Base-by-base conservation (phyloP, 2,113 vertebrate genomes). In the Gavialis gangeticus region DNA sequence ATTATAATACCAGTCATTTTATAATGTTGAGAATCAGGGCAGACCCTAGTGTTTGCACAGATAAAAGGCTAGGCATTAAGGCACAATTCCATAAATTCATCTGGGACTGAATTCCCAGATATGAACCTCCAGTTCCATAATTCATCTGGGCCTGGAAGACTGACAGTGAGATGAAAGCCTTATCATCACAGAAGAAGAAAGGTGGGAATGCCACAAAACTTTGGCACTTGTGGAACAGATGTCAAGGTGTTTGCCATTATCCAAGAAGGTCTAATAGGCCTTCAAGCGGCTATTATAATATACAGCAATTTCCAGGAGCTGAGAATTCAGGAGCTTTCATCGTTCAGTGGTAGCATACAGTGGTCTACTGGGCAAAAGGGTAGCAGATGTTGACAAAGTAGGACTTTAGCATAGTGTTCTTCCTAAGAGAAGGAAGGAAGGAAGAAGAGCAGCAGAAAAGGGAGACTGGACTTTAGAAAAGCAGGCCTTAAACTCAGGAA, bases 1-100 rank as follows among this genome's bases (percentile, higher is more conserved):
- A 96, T 63, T 75, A 64, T 87, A 97, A 25, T 27, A 84, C 71
- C 55, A 91, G 62, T 15, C 10, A n/a, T 82, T 92, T 95, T 88
- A 86, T 3, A 63, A 95, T 84, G 85, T 75, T 94, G 89, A 87
- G 94, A 96, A 96, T 92, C 85, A 94, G 93, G 84, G 82, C 94
- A 96, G 88, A 92, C 88, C 79, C 63, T 56, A 55, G 30, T 46
- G 91, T 92, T 92, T 59, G 94, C 78, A 89, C 64, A 88, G 78
- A 34, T 58, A 88, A 69, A 88, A 71, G 27, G 6, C n/a, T 77
- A 82, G 94, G 55, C 93, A 80, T 62, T n/a, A 69, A 88, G 82
- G 18, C 34, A 91, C 27, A 56, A 21, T 85, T 84, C 94, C 14
- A 34, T 6, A 34, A 93, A 82, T 46, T 46, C 46, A 46, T 46